phyloP scores from a whole-genome alignment of 2,888 invertebrate species.

The Malacosoma neustria region DNA sequence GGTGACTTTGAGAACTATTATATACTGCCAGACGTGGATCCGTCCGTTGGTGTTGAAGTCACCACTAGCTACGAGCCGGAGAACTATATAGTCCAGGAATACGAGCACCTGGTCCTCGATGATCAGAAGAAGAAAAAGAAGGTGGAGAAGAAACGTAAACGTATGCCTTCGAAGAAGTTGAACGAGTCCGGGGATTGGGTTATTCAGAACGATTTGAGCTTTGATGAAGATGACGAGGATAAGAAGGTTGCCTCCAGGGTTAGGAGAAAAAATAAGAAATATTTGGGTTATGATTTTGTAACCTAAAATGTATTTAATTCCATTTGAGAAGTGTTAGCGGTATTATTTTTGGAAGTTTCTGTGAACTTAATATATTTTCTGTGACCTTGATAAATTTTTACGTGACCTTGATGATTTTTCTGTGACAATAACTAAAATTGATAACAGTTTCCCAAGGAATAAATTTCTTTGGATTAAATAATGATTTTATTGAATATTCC shows the following conservation, averaged over 20 bases:
- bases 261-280: slow-evolving; percentile 67
- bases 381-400: too few relatives aligned
- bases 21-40: slow-evolving; percentile 61
- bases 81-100: slow-evolving; percentile 56
- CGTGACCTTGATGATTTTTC: too few relatives aligned
- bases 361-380: too few relatives aligned
- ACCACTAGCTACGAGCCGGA: slow-evolving; percentile 62
- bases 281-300: slow-evolving; percentile 59
- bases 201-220: slow-evolving; percentile 44
- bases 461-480: too few relatives aligned
- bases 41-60: slow-evolving; percentile 54
- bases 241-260: slow-evolving; percentile 48
- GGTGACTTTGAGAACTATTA: slow-evolving; percentile 65
- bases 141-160: slow-evolving; percentile 38
- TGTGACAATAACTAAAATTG: too few relatives aligned
- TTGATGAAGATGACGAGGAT: slow-evolving; percentile 54
- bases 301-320: slow-evolving; percentile 26
- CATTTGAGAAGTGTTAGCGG: neutral
- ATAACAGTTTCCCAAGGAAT: too few relatives aligned
- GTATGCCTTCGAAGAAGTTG: slow-evolving; percentile 20
- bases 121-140: slow-evolving; percentile 43
- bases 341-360: too few relatives aligned
- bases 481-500: too few relatives aligned
- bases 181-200: slow-evolving; percentile 50
- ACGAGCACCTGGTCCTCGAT: slow-evolving; percentile 50